Percentiles rank a stretch among this genome's conserved stretches.
These are phyloP conservation scores for Brachyistius frenatus DNA, from an alignment of 2,113 vertebrate genomes.

Conservation along the genomic window DNA sequence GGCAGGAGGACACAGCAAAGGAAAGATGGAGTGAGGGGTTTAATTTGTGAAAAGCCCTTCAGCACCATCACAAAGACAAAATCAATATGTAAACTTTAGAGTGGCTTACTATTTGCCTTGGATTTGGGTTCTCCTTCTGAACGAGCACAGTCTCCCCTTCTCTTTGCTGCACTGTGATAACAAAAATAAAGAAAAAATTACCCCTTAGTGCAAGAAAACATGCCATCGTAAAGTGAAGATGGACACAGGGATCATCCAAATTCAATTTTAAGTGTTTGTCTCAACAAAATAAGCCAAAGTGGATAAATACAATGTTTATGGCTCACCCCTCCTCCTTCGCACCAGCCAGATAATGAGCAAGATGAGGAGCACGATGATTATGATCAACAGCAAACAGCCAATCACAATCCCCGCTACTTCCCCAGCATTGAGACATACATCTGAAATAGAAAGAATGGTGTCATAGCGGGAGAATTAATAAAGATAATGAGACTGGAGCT, in stretches of 20 bases:
- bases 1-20: slow-evolving; percentile 43
- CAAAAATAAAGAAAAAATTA: slow-evolving; percentile 15
- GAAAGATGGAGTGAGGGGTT: slow-evolving; percentile 39
- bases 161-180: slow-evolving; percentile 63
- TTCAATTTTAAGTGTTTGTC: not conserved
- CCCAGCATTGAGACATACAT: slow-evolving; percentile 76
- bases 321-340: slow-evolving; percentile 72
- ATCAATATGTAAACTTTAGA: slow-evolving; percentile 52
- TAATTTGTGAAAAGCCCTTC: slow-evolving; percentile 41
- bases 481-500: slow-evolving; percentile 63
- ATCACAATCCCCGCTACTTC: slow-evolving; percentile 85
- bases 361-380: slow-evolving; percentile 83
- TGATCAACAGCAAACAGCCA: slow-evolving; percentile 72
- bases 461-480: slow-evolving; percentile 54
- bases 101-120: slow-evolving; percentile 67
- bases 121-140: slow-evolving; percentile 65
- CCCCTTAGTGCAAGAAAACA: not conserved
- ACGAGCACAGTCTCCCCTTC: slow-evolving; percentile 31
- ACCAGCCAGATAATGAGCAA: slow-evolving; percentile 70
- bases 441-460: slow-evolving; percentile 67
- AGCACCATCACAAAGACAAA: slow-evolving; percentile 44
- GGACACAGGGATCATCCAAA: slow-evolving; percentile 20
- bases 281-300: not conserved
- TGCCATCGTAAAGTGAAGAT: not conserved
- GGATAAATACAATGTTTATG: slow-evolving; percentile 7